Conservation (phyloP, 1,140 invertebrate species). For the Eueides isabella region DNA sequence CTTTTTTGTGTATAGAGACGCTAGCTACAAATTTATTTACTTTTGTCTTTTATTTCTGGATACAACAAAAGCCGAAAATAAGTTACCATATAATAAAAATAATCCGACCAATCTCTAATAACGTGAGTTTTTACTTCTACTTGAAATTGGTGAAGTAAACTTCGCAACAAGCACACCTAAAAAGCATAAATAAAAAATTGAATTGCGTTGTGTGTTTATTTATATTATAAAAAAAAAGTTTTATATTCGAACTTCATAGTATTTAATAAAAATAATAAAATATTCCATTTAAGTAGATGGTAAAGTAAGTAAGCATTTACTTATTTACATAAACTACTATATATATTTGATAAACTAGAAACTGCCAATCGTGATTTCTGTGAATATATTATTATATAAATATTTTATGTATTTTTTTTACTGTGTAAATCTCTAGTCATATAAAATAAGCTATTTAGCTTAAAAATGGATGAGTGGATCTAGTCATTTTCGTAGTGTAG, state of each 20-base stretch:
- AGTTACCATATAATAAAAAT: no score
- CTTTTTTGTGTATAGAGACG: slow-evolving; percentile 1
- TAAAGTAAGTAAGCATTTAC: not conserved
- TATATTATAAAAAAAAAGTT: not conserved
- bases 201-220: no score
- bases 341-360: slow-evolving; percentile 14
- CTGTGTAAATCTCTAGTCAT: slow-evolving; percentile 1
- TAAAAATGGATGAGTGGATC: slow-evolving; percentile 49
- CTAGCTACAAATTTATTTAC: not conserved
- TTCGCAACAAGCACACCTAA: not conserved
- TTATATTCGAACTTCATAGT: not conserved
- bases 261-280: not conserved
- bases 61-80: not conserved
- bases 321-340: not conserved
- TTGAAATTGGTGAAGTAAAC: not conserved
- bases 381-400: not conserved
- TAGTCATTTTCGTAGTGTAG: slow-evolving; percentile 47
- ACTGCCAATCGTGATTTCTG: slow-evolving; percentile 22
- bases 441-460: not conserved
- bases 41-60: not conserved
- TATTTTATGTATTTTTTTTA: not conserved
- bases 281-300: not conserved
- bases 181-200: no score
- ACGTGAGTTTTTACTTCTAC: not conserved
- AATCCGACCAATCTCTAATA: not conserved